phyloP scores from a whole-genome alignment of 2,888 invertebrate species.

The Oscheius sp. region DNA sequence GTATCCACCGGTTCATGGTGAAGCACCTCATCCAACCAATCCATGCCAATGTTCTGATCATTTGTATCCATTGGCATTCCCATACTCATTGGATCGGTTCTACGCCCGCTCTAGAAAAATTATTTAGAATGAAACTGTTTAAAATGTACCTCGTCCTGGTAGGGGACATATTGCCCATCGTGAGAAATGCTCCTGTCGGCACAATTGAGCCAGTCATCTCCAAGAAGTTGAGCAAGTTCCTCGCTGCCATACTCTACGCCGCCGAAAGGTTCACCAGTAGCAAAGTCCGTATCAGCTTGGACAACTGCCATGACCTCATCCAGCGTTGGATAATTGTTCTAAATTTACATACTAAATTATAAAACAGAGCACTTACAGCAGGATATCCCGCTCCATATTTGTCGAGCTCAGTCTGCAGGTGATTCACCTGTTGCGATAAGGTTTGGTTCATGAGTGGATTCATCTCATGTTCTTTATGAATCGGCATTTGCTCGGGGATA shows the following conservation, averaged over 20 bases:
- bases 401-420: neutral
- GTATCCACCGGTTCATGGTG: slow-evolving; percentile 31
- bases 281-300: slow-evolving; percentile 21
- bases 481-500: neutral
- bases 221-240: slow-evolving; percentile 43
- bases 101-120: slow-evolving; percentile 17
- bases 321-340: slow-evolving; percentile 8
- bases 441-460: neutral
- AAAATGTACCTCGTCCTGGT: slow-evolving; percentile 12
- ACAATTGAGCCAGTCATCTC: slow-evolving; percentile 44
- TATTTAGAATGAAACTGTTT: neutral
- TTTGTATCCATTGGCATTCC: slow-evolving; percentile 24
- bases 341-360: neutral
- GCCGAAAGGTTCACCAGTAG: slow-evolving; percentile 14
- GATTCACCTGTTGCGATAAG: neutral
- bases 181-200: slow-evolving; percentile 24
- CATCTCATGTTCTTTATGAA: neutral
- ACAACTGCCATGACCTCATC: slow-evolving; percentile 32
- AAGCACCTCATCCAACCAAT: slow-evolving; percentile 38
- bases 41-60: slow-evolving; percentile 18
- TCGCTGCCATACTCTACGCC: slow-evolving; percentile 37
- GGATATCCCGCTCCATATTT: neutral
- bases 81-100: slow-evolving; percentile 24
- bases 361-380: neutral
- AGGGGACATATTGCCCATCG: slow-evolving; percentile 34